Evolutionary conservation across 2,888 invertebrate species (phyloP).

Genomic region (Agonopterix alstromeriana): DNA sequence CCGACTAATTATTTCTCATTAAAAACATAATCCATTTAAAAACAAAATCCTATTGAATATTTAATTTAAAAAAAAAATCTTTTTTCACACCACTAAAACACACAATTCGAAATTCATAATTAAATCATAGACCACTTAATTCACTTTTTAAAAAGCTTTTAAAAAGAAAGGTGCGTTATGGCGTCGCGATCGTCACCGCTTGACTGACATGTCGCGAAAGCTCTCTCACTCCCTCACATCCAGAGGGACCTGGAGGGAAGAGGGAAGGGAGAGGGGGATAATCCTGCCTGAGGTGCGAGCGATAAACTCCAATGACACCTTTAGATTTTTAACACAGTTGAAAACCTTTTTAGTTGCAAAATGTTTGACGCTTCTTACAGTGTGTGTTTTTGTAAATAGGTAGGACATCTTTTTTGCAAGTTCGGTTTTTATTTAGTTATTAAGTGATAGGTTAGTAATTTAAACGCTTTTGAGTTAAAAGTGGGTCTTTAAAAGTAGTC

Average conservation of each 20-base stretch:
- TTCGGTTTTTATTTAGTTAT: too few relatives aligned
- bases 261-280: constrained; percentile 35
- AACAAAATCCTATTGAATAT: not conserved
- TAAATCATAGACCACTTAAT: not conserved
- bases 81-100: constrained; percentile 13
- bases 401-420: too few relatives aligned
- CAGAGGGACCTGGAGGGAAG: constrained; percentile 40
- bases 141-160: not conserved
- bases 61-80: not conserved
- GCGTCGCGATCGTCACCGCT: constrained; percentile 34
- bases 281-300: constrained; percentile 16
- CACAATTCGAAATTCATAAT: constrained; percentile 3
- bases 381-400: too few relatives aligned
- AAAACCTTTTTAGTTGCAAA: not conserved
- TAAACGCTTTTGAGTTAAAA: too few relatives aligned
- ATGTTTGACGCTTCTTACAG: too few relatives aligned
- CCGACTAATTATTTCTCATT: too few relatives aligned
- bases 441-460: too few relatives aligned
- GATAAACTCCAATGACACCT: not conserved
- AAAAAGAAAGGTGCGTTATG: constrained; percentile 28
- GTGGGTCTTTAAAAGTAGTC: too few relatives aligned
- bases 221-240: constrained; percentile 33
- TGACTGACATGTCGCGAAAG: constrained; percentile 44
- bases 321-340: not conserved
- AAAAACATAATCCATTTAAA: too few relatives aligned